phyloP scores from a whole-genome alignment of 2,797 vertebrate genomes.

The Spea hammondii region DNA sequence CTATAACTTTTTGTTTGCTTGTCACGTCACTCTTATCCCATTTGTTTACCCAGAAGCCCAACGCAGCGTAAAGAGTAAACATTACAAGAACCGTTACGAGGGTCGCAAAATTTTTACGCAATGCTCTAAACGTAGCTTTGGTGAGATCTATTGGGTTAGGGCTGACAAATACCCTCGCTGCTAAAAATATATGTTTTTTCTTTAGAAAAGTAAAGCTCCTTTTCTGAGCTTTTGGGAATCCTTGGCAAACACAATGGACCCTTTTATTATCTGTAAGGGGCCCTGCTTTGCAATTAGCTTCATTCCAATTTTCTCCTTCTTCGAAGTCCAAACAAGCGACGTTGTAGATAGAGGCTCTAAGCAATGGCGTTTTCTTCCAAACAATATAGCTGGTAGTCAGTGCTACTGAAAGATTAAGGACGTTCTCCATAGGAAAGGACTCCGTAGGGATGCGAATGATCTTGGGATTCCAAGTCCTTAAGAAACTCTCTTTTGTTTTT shows the following conservation, averaged over 20 bases:
- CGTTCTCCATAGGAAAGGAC: slow-evolving; percentile 49
- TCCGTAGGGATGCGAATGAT: slow-evolving; percentile 61
- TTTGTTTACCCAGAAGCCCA: slow-evolving; percentile 62
- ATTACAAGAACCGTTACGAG: slow-evolving; percentile 59
- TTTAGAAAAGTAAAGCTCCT: background rate
- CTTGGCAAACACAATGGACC: slow-evolving; percentile 64
- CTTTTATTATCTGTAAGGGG: slow-evolving; percentile 57
- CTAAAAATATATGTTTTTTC: slow-evolving; percentile 57
- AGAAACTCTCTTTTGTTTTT: background rate
- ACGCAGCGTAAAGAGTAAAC: slow-evolving; percentile 40
- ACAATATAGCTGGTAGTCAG: slow-evolving; percentile 47
- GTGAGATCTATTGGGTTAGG: slow-evolving; percentile 61
- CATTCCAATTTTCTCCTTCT: slow-evolving; percentile 56
- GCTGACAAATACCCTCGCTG: slow-evolving; percentile 56
- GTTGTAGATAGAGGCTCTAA: slow-evolving; percentile 60
- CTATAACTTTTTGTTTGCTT: slow-evolving; percentile 50
- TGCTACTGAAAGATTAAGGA: slow-evolving; percentile 48
- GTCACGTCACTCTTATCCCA: slow-evolving; percentile 58
- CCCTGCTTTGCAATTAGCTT: slow-evolving; percentile 54
- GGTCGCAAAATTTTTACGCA: slow-evolving; percentile 58
- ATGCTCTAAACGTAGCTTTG: slow-evolving; percentile 32
- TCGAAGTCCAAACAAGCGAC: slow-evolving; percentile 63
- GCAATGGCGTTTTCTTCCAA: slow-evolving; percentile 33
- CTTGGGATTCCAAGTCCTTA: slow-evolving; percentile 42
- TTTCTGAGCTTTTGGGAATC: rapidly evolving